Percentiles rank a stretch among this genome's conserved stretches.
These are phyloP conservation scores for Aphidoletes aphidimyza DNA, from an alignment of 2,888 invertebrate genomes.

Conservation along the genomic window DNA sequence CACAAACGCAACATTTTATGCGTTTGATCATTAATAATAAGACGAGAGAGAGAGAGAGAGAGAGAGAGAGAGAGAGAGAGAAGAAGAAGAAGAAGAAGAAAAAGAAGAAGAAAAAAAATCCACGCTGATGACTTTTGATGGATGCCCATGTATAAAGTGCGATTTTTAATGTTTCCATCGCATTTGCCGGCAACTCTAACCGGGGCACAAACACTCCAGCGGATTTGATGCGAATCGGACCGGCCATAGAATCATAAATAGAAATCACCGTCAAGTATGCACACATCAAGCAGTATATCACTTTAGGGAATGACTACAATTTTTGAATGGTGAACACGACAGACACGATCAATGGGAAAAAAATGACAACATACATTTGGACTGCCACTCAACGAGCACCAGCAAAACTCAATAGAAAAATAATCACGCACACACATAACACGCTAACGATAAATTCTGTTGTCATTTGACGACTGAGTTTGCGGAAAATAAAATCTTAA, in stretches of 20 bases:
- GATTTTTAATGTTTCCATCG: conserved; percentile 23
- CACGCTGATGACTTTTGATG: conserved; percentile 47
- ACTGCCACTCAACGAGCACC: not conserved
- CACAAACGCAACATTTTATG: conserved; percentile 51
- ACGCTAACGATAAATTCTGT: conserved; percentile 20
- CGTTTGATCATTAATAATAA: conserved; percentile 45
- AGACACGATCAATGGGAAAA: conserved; percentile 4
- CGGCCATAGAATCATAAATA: not conserved
- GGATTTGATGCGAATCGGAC: not conserved
- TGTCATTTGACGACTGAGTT: conserved; percentile 31
- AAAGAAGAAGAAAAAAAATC: no score
- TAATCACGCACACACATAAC: not conserved
- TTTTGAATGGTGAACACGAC: not conserved
- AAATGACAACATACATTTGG: not conserved
- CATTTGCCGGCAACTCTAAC: no score
- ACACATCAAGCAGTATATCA: conserved; percentile 30
- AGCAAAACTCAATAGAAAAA: not conserved
- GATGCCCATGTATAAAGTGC: conserved; percentile 45
- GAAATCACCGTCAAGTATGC: conserved; percentile 3
- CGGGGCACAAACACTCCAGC: no score
- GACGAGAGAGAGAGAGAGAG: no score
- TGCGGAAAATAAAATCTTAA: conserved; percentile 49
- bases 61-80: no score
- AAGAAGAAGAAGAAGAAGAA: no score
- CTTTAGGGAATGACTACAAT: conserved; percentile 25